Conservation (phyloP, 2,888 invertebrate genomes). For the Melanostoma scalare region DNA sequence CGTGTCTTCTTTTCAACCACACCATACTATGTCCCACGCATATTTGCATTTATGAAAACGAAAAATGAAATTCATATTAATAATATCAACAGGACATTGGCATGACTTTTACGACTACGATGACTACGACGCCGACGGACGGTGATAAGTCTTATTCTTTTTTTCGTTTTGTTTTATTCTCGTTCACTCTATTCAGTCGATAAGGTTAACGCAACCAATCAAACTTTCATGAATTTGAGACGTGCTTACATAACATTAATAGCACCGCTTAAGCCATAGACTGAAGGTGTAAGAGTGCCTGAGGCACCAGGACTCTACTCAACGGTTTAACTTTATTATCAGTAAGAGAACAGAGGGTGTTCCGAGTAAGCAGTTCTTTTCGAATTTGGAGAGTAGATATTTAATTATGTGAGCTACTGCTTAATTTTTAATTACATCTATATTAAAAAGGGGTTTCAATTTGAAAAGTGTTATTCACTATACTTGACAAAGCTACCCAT, state of each 20-base stretch:
- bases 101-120: conserved; percentile 10
- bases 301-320: background rate
- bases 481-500: too few relatives aligned
- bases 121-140: too few relatives aligned
- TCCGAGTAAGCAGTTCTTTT: too few relatives aligned
- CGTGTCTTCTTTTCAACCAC: too few relatives aligned
- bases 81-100: conserved; percentile 42
- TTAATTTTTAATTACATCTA: too few relatives aligned
- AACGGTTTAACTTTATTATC: conserved; percentile 1
- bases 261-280: conserved; percentile 28
- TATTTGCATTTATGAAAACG: conserved; percentile 58
- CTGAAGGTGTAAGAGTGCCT: background rate
- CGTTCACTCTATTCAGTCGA: conserved; percentile 25
- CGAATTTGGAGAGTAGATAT: too few relatives aligned
- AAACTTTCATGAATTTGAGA: conserved; percentile 67
- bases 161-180: conserved; percentile 30
- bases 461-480: too few relatives aligned
- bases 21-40: background rate
- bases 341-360: background rate
- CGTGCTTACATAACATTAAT: conserved; percentile 64
- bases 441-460: too few relatives aligned
- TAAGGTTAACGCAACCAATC: conserved; percentile 63
- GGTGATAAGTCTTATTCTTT: too few relatives aligned
- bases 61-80: conserved; percentile 52
- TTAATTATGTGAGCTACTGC: too few relatives aligned